Evolutionary conservation across 2,888 invertebrate species (phyloP).

Genomic region (Lymantria dispar): DNA sequence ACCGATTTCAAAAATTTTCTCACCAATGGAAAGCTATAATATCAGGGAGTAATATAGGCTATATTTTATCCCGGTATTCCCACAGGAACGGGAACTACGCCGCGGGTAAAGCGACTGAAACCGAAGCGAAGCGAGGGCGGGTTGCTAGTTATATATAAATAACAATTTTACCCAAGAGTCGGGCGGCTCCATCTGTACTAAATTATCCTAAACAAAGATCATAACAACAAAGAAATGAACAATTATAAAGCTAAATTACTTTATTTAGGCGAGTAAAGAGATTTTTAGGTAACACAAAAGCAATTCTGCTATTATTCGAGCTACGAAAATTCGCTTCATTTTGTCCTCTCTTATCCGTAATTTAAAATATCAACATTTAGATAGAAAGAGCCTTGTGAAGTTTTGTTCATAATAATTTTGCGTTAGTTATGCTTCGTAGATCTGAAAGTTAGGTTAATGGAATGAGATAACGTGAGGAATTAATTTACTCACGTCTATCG

Average conservation of each 20-base stretch:
- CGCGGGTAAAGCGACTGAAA: no score
- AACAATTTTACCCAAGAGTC: conserved; percentile 25
- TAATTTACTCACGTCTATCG: no score
- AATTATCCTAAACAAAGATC: conserved; percentile 63
- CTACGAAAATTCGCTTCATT: conserved; percentile 31
- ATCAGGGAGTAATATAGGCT: no score
- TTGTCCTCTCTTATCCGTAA: conserved; percentile 22
- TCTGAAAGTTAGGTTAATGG: no score
- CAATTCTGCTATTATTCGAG: conserved; percentile 16
- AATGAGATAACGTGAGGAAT: no score
- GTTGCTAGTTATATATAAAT: conserved; percentile 22
- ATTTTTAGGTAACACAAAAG: conserved; percentile 42
- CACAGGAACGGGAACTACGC: no score
- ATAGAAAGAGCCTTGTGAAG: conserved; percentile 21
- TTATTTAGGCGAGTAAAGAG: conserved; percentile 52
- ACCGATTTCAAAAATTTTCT: no score
- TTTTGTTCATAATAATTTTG: conserved; percentile 10
- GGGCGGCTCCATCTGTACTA: conserved; percentile 23
- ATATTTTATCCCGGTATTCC: no score
- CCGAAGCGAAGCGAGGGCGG: no score
- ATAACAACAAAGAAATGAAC: conserved; percentile 58
- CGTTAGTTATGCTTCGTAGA: background rate
- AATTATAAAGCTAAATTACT: conserved; percentile 61
- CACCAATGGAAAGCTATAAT: no score
- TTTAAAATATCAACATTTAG: conserved; percentile 31